Base-by-base conservation (phyloP, 2,797 vertebrate genomes). In the Macropodus opercularis region DNA sequence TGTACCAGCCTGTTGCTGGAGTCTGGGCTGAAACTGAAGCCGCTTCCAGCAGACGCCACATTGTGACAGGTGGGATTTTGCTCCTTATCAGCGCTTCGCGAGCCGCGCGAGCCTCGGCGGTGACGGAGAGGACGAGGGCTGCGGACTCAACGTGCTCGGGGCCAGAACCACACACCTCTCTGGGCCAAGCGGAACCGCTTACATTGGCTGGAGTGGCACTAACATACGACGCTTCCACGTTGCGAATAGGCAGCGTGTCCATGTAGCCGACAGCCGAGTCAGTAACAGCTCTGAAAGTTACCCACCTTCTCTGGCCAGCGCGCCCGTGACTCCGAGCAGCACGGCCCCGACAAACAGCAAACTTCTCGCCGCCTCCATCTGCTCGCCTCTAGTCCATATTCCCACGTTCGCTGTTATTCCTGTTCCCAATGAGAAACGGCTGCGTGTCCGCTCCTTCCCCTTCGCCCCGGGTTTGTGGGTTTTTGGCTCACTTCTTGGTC, bases 321-420 rank as follows among this genome's bases (percentile, higher is more conserved):
- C 75, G 77, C 84, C 80, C 73, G 88, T 63, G 64, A 60, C 81
- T 81, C 83, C 89, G 77, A 89, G 79, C 79, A 93, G 73, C 84
- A 90, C 82, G 71, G 88, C 85, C 81, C 84, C 87, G 82, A 91
- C 72, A 24, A 89, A 81, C 81, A 87, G 17, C 79, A 90, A 93
- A 91, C 90, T 92, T 91, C 89, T 92, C 79, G 34, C 85, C 84
- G 86, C 84, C 81, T 92, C 92, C 92, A 93, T 94, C 84, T 87
- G 84, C 63, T 66, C 74, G 64, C 57, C 50, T 69, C 83, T 91
- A 90, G 65, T 92, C 90, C 90, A 92, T 90, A 47, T 13, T 84
- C 65, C 55, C 26, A 26, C 18, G 9, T 41, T 9, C 6, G 2
- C 0, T 23, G 3, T 53, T 50, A 46, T 17, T 7, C 15, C 10